Percentiles rank a stretch among this genome's conserved stretches.
Conservation (phyloP, 2,113 vertebrate genomes). For the Corydoras sp. region DNA sequence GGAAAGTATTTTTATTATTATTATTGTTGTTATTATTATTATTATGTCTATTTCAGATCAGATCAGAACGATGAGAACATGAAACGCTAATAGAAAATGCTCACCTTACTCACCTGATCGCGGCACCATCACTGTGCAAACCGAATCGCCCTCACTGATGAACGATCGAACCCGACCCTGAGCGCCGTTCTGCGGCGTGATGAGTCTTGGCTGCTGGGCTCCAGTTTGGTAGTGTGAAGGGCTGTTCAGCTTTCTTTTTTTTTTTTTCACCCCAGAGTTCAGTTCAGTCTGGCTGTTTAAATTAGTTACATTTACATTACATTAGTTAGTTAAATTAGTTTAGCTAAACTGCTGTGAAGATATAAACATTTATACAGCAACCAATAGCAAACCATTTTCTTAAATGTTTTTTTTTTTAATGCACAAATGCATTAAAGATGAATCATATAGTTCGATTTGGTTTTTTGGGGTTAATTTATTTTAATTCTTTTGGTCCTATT, state of each 20-base stretch:
- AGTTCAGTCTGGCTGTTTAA: background rate
- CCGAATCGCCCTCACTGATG: background rate
- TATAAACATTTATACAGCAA: too few species aligned
- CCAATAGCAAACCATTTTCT: too few species aligned
- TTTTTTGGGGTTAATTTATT: too few species aligned
- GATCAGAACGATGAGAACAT: slow-evolving; percentile 68
- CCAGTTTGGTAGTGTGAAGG: too few species aligned
- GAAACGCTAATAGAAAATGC: slow-evolving; percentile 42
- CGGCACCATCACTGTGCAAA: background rate
- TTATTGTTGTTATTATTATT: background rate
- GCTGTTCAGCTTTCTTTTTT: background rate
- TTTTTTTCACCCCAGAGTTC: background rate
- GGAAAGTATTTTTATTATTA: too few species aligned
- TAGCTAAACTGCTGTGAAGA: too few species aligned
- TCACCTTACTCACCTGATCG: background rate
- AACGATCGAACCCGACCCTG: slow-evolving; percentile 4
- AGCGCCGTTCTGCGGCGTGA: background rate
- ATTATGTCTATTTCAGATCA: slow-evolving; percentile 55
- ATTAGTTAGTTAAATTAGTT: too few species aligned
- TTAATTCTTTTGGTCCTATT: too few species aligned
- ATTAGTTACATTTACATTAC: too few species aligned
- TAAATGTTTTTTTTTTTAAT: too few species aligned
- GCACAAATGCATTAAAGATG: too few species aligned
- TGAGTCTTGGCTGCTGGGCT: background rate
- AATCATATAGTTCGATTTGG: too few species aligned